Evolutionary conservation across 1,140 invertebrate genomes (phyloP).

Genomic region (silkworm (Bombyx mori)): ASM3026992v2 NC_085108.1:265001-265500

Average conservation of each 20-base stretch:
- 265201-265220: constrained; percentile 15
- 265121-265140: constrained; percentile 17
- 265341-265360: constrained; percentile 1
- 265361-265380: background rate
- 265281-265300: constrained; percentile 1
- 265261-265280: no score
- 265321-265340: constrained; percentile 12
- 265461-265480: constrained; percentile 16
- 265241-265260: no score
- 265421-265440: background rate
- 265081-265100: no score
- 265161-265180: constrained; percentile 45
- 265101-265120: constrained; percentile 1
- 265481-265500: constrained; percentile 53
- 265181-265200: constrained; percentile 35
- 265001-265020: no score
- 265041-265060: no score
- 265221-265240: no score
- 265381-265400: no score
- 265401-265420: background rate
- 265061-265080: no score
- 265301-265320: constrained; percentile 14
- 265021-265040: no score
- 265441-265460: constrained; percentile 23
- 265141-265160: constrained; percentile 23